A percentile compares a stretch with the other conserved stretches of the same genome.
These are phyloP conservation scores for Callosobruchus maculatus DNA, from an alignment of 2,888 invertebrate species.

Conservation along the genomic window DNA sequence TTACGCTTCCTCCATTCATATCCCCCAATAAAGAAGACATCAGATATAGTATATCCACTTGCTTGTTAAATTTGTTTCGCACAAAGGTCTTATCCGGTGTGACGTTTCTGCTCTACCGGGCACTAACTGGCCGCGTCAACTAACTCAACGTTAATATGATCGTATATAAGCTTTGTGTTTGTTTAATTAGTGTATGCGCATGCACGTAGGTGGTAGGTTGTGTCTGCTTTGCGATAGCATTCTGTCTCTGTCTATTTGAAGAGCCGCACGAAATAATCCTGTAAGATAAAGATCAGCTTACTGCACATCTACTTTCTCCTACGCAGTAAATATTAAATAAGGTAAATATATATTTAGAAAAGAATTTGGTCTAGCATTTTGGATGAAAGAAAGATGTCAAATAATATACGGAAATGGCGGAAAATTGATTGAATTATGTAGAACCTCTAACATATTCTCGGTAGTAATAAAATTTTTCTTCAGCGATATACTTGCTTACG, in stretches of 20 bases:
- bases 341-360: too few relatives aligned
- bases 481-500: too few relatives aligned
- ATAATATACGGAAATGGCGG: too few relatives aligned
- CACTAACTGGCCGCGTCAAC: neutral
- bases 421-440: too few relatives aligned
- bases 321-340: too few relatives aligned
- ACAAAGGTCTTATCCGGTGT: neutral
- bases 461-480: too few relatives aligned
- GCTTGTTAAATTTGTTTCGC: neutral
- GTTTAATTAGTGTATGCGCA: constrained; percentile 36
- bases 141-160: constrained; percentile 42
- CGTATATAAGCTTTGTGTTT: constrained; percentile 35
- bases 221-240: neutral
- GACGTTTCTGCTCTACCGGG: neutral
- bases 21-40: neutral
- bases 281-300: too few relatives aligned
- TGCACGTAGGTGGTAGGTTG: constrained; percentile 28
- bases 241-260: neutral
- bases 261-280: too few relatives aligned
- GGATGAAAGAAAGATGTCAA: too few relatives aligned
- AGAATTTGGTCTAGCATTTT: too few relatives aligned
- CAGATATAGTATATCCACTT: neutral
- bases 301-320: too few relatives aligned
- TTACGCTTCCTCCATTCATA: neutral
- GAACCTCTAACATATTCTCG: too few relatives aligned